A percentile compares a stretch with the other conserved stretches of the same genome.
Conservation (phyloP, 2,113 vertebrate genomes). For the Pygoscelis antarcticus region DNA sequence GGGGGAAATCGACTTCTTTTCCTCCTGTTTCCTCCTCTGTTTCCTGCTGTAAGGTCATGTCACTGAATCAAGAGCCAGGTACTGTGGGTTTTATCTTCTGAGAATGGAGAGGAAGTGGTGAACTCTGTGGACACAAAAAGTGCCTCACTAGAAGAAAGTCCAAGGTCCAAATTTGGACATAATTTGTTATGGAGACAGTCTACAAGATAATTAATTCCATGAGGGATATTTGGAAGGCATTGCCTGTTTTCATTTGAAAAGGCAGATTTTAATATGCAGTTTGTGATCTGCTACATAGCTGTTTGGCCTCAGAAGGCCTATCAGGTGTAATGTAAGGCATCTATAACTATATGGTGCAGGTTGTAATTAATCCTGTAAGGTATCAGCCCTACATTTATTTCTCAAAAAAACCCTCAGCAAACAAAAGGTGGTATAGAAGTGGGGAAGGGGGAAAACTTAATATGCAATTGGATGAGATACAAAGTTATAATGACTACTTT, state of each 20-base stretch:
- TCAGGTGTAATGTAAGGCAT: not conserved
- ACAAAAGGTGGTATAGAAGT: not conserved
- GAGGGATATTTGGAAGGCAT: not conserved
- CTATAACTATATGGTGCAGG: not conserved
- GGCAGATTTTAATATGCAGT: not conserved
- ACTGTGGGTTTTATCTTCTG: not conserved
- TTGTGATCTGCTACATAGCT: not conserved
- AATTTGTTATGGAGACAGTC: not conserved
- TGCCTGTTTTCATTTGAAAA: not conserved
- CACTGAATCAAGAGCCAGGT: not conserved
- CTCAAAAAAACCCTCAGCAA: not conserved
- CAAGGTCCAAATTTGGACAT: not conserved
- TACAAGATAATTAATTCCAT: not conserved
- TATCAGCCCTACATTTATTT: not conserved
- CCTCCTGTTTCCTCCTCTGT: not conserved
- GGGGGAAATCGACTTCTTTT: not conserved
- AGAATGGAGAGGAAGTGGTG: not conserved
- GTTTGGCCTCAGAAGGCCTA: not conserved
- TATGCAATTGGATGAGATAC: not conserved
- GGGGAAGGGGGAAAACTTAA: not conserved
- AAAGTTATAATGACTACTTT: not conserved
- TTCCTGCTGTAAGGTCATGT: not conserved
- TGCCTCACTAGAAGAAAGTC: not conserved
- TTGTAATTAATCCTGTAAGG: not conserved
- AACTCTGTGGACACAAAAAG: not conserved